Conservation (phyloP, 2,888 invertebrate genomes). For the Apoda limacodes region DNA sequence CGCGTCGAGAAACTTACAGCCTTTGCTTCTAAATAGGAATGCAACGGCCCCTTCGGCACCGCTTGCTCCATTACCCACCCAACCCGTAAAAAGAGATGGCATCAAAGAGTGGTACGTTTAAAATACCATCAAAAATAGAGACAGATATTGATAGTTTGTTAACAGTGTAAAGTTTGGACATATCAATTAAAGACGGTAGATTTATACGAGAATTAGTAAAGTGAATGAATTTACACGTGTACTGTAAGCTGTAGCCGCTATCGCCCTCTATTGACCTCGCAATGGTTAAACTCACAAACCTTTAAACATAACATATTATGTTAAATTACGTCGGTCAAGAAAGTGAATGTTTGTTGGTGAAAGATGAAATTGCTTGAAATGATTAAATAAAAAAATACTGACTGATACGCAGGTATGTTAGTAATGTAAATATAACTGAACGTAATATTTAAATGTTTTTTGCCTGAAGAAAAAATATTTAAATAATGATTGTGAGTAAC, state of each 20-base stretch:
- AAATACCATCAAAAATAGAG: slow-evolving; percentile 10
- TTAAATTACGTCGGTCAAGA: too few species aligned
- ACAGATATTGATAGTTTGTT: slow-evolving; percentile 3
- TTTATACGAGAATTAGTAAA: slow-evolving; percentile 26
- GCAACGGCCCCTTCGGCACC: slow-evolving; percentile 47
- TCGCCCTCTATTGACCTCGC: slow-evolving; percentile 21
- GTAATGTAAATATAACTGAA: slow-evolving; percentile 64
- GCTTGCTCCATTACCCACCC: slow-evolving; percentile 64
- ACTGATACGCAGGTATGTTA: slow-evolving; percentile 63
- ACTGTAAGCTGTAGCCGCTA: slow-evolving; percentile 35
- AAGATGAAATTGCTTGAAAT: slow-evolving; percentile 32
- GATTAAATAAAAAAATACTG: slow-evolving; percentile 37
- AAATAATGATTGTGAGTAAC: too few species aligned
- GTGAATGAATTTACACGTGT: slow-evolving; percentile 22
- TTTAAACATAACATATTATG: too few species aligned
- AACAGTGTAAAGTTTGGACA: slow-evolving; percentile 21
- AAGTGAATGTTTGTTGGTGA: slow-evolving; percentile 14
- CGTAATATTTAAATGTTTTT: too few species aligned
- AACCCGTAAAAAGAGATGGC: slow-evolving; percentile 82
- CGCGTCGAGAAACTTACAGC: slow-evolving; percentile 61
- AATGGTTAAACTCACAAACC: too few species aligned
- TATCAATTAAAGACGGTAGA: slow-evolving; percentile 31
- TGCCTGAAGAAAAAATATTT: too few species aligned
- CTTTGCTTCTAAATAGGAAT: slow-evolving; percentile 47
- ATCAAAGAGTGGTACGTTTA: slow-evolving; percentile 98